Evolutionary conservation across 2,113 vertebrate species (phyloP).

Genomic region (Dromaius novaehollandiae): DNA sequence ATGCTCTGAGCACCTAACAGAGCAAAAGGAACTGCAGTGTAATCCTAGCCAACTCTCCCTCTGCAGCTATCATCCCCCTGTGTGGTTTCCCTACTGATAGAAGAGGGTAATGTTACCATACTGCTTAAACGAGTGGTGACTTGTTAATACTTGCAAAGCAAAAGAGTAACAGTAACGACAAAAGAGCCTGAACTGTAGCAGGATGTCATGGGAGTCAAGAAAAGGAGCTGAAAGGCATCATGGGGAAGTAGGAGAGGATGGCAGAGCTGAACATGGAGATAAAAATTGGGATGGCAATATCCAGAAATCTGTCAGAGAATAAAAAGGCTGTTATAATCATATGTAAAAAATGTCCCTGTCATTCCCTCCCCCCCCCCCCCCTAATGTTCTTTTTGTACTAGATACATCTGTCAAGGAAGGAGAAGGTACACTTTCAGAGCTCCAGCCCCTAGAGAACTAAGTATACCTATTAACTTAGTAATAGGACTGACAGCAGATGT

Average conservation of each 20-base stretch:
- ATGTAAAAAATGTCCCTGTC: background rate
- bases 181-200: background rate
- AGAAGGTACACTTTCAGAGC: background rate
- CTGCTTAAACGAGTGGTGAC: background rate
- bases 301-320: background rate
- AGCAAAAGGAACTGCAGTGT: background rate
- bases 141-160: slow-evolving; percentile 26
- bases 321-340: background rate
- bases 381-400: background rate
- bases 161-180: background rate
- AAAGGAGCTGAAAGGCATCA: background rate
- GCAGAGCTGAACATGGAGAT: background rate
- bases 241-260: background rate
- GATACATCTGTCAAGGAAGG: background rate
- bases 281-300: background rate
- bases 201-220: background rate
- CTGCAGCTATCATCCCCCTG: background rate
- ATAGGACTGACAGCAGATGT: slow-evolving; percentile 27
- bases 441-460: background rate
- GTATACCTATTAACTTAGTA: background rate
- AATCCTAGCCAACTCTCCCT: background rate
- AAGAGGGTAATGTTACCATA: background rate
- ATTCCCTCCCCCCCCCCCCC: background rate
- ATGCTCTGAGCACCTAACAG: background rate
- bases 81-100: background rate